Evolutionary conservation across 2,113 vertebrate genomes (phyloP).

Genomic region (Python bivittatus): DNA sequence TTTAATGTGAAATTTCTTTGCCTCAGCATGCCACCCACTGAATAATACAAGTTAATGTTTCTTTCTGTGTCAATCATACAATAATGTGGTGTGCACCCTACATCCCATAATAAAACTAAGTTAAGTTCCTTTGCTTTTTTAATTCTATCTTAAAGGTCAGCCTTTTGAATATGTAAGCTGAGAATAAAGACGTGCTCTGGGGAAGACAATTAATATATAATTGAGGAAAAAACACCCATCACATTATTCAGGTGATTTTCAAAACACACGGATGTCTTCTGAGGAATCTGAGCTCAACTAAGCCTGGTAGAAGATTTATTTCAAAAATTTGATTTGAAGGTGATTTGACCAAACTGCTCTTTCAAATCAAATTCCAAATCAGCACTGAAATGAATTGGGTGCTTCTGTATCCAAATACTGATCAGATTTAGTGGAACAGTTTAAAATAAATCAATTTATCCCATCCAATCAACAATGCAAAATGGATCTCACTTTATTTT

Average conservation of each 20-base stretch:
- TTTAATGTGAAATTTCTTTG: constrained; percentile 73
- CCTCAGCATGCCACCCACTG: constrained; percentile 57
- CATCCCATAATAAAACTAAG: constrained; percentile 55
- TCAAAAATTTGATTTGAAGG: neutral
- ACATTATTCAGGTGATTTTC: neutral
- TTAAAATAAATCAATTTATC: neutral
- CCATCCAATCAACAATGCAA: neutral
- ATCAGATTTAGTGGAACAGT: neutral
- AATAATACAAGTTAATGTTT: constrained; percentile 69
- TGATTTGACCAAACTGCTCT: neutral
- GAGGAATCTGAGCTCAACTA: neutral
- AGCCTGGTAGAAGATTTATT: neutral
- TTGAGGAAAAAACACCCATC: constrained; percentile 21
- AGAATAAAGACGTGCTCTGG: constrained; percentile 50
- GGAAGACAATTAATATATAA: constrained; percentile 38
- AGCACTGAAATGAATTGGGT: neutral
- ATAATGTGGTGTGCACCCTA: constrained; percentile 34
- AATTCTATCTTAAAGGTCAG: constrained; percentile 13
- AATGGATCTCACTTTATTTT: neutral
- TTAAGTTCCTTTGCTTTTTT: constrained; percentile 34
- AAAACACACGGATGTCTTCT: neutral
- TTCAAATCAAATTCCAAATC: neutral
- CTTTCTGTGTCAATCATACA: constrained; percentile 66
- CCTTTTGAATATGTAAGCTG: constrained; percentile 49
- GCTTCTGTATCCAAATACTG: neutral